Percentiles rank a stretch among this genome's conserved stretches.
Evolutionary conservation across 2,113 vertebrate species (phyloP).

Genomic region (Barbus barbus): DNA sequence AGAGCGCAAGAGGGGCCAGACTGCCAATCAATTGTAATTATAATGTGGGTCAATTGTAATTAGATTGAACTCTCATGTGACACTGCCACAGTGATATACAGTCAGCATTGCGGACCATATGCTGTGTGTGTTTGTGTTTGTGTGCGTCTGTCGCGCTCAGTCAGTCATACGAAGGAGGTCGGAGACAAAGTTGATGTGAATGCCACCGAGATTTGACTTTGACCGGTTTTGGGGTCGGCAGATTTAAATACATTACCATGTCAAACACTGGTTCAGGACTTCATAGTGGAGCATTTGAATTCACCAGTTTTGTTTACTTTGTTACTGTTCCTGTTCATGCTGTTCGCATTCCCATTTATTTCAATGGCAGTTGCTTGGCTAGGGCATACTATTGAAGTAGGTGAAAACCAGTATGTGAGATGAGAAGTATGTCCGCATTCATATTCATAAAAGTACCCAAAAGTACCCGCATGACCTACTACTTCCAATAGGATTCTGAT

Average conservation of each 20-base stretch:
- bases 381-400: conserved; percentile 1
- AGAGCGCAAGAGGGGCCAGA: conserved; percentile 59
- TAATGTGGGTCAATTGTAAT: conserved; percentile 58
- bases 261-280: conserved; percentile 35
- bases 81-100: conserved; percentile 31
- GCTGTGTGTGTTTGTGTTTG: conserved; percentile 52
- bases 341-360: background rate
- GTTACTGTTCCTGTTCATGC: no score
- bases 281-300: conserved; percentile 33
- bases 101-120: conserved; percentile 29
- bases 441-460: background rate
- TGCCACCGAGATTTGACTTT: conserved; percentile 43
- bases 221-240: conserved; percentile 40
- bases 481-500: background rate
- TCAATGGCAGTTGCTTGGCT: background rate
- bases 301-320: conserved; percentile 42
- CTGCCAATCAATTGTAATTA: conserved; percentile 59
- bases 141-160: conserved; percentile 38
- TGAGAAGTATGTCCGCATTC: background rate
- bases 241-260: conserved; percentile 60
- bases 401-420: background rate
- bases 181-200: conserved; percentile 47
- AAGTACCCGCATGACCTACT: background rate
- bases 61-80: conserved; percentile 54
- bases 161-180: conserved; percentile 63